Conservation (phyloP, 1,140 invertebrate species). For the Ips typographus region DNA sequence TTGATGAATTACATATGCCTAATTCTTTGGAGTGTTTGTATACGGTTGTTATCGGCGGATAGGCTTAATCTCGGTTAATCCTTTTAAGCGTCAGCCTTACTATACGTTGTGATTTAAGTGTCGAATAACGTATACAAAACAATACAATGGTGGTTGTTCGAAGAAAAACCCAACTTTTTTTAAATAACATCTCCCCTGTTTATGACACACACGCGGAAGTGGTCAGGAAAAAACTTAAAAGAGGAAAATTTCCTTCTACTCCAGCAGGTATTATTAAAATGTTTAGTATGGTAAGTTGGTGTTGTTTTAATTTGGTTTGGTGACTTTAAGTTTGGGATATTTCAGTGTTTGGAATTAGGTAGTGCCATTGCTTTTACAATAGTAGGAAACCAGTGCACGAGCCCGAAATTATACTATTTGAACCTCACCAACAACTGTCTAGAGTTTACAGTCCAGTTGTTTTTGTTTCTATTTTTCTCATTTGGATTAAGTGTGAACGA, state of each 20-base stretch:
- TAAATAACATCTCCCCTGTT: conserved; percentile 34
- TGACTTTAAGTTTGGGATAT: not conserved
- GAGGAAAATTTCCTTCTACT: conserved; percentile 36
- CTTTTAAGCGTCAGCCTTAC: too few relatives aligned
- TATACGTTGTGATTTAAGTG: too few relatives aligned
- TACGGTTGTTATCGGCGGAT: too few relatives aligned
- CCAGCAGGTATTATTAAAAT: conserved; percentile 37
- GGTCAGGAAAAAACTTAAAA: conserved; percentile 34
- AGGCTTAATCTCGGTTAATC: too few relatives aligned
- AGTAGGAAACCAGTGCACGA: conserved; percentile 25
- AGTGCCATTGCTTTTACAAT: conserved; percentile 16
- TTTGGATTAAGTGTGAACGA: conserved; percentile 28
- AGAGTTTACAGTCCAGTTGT: conserved; percentile 20
- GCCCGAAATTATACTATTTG: conserved; percentile 21
- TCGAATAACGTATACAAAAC: not conserved
- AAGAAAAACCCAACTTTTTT: conserved; percentile 38
- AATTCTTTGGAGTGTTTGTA: too few relatives aligned
- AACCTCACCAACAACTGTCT: conserved; percentile 12
- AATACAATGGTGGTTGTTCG: conserved; percentile 31
- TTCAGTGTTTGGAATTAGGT: conserved; percentile 8
- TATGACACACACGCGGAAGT: conserved; percentile 36
- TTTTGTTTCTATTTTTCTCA: conserved; percentile 33
- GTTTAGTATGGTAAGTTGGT: conserved; percentile 34
- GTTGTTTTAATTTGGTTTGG: not conserved
- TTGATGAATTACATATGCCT: too few relatives aligned